These are phyloP conservation scores for Xenopus petersii DNA, from an alignment of 2,797 vertebrate genomes.

Conservation along the genomic window DNA sequence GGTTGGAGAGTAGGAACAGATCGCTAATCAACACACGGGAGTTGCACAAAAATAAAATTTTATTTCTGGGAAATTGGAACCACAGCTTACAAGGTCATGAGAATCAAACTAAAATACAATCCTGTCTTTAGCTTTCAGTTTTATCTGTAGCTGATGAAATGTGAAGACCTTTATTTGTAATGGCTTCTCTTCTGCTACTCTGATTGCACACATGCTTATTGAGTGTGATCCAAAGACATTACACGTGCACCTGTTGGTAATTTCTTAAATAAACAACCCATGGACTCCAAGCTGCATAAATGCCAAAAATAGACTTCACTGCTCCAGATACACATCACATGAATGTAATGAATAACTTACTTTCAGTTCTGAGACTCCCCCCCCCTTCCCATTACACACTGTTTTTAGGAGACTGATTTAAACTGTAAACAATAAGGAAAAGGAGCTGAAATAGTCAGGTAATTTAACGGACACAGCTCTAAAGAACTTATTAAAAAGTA, in stretches of 20 bases:
- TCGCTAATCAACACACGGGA: no score
- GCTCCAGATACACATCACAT: conserved; percentile 28
- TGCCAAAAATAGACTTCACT: conserved; percentile 39
- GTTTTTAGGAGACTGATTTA: background rate
- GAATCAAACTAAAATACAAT: background rate
- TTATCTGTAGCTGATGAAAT: conserved; percentile 17
- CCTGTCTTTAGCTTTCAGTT: conserved; percentile 14
- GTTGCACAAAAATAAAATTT: no score
- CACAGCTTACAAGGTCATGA: no score
- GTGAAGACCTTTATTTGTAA: conserved; percentile 22
- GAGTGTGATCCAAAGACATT: conserved; percentile 41
- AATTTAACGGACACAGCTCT: no score
- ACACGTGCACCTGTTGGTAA: conserved; percentile 46
- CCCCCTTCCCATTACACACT: conserved; percentile 14
- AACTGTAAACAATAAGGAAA: no score
- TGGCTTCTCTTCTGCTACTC: conserved; percentile 29
- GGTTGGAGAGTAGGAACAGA: no score
- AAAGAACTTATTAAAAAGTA: no score
- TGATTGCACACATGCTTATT: conserved; percentile 38
- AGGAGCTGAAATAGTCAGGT: no score
- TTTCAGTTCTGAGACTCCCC: conserved; percentile 23
- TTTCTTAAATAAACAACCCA: conserved; percentile 46
- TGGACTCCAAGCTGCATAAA: conserved; percentile 29
- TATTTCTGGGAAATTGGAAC: no score
- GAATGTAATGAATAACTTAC: conserved; percentile 30